A percentile compares a stretch with the other conserved stretches of the same genome.
Evolutionary conservation across 1,140 invertebrate genomes (phyloP).

Genomic region (Coptotermes formosanus): DNA sequence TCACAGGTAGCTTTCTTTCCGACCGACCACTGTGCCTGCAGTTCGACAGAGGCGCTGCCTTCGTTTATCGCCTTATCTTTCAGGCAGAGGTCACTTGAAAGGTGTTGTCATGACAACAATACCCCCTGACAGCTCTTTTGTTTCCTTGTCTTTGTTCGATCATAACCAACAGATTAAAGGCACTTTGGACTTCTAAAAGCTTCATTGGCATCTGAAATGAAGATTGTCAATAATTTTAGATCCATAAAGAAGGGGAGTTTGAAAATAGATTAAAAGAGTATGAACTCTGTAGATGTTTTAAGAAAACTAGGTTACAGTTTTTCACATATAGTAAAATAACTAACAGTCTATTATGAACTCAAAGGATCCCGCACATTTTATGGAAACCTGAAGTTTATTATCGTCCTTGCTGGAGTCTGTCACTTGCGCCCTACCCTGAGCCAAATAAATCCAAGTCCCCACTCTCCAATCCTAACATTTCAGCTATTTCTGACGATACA

Average conservation of each 20-base stretch:
- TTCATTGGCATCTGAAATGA: not conserved
- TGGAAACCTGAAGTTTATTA: no score
- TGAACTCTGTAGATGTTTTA: no score
- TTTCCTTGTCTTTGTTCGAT: not conserved
- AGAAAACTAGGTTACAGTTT: no score
- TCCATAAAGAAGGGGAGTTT: not conserved
- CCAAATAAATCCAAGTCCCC: no score
- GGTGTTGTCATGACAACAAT: conserved; percentile 3
- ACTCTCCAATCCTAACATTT: no score
- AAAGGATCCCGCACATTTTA: no score
- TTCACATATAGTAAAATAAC: no score
- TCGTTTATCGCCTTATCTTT: not conserved
- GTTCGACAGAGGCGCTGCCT: not conserved
- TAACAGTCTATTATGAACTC: no score
- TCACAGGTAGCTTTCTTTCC: not conserved
- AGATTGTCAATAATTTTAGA: not conserved
- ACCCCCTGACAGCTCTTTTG: not conserved
- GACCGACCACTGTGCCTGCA: not conserved
- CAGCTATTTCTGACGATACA: no score
- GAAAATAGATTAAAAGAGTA: not conserved
- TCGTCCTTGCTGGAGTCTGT: no score
- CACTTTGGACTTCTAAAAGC: not conserved
- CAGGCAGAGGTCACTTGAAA: conserved; percentile 6
- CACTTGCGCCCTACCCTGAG: no score
- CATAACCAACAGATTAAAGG: not conserved